Evolutionary conservation across 1,140 invertebrate genomes (phyloP).

Genomic region (Araneus ventricosus): DNA sequence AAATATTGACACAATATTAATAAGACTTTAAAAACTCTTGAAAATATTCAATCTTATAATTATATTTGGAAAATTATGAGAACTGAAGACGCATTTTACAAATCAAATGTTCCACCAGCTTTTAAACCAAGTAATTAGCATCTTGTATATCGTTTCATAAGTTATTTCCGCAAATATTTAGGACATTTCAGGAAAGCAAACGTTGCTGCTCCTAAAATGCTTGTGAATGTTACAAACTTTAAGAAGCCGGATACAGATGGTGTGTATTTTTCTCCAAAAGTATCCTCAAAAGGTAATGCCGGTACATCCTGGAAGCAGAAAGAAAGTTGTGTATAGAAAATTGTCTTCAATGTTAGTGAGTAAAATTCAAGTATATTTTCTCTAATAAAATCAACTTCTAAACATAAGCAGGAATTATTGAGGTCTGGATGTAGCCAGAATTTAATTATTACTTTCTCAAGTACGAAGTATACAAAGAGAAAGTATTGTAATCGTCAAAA

Average conservation of each 20-base stretch:
- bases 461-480: no score
- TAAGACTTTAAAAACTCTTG: no score
- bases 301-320: conserved; percentile 58
- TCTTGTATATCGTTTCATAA: not conserved
- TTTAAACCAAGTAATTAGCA: not conserved
- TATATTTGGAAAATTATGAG: not conserved
- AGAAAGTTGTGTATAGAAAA: not conserved
- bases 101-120: not conserved
- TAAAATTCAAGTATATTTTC: no score
- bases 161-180: not conserved
- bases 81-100: not conserved
- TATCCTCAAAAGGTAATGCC: not conserved
- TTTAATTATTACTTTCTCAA: no score
- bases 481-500: no score
- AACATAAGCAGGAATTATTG: not conserved
- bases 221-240: conserved; percentile 1
- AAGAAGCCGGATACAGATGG: conserved; percentile 60
- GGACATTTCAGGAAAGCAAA: not conserved
- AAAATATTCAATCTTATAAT: not conserved
- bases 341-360: no score
- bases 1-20: not conserved
- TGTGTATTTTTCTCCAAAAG: conserved; percentile 42
- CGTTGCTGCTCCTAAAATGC: not conserved
- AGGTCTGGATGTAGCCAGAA: no score
- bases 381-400: not conserved